Evolutionary conservation across 1,140 invertebrate species (phyloP), one percentile per base, ranked within the genome.

Genomic region (Orius laevigatus): DNA sequence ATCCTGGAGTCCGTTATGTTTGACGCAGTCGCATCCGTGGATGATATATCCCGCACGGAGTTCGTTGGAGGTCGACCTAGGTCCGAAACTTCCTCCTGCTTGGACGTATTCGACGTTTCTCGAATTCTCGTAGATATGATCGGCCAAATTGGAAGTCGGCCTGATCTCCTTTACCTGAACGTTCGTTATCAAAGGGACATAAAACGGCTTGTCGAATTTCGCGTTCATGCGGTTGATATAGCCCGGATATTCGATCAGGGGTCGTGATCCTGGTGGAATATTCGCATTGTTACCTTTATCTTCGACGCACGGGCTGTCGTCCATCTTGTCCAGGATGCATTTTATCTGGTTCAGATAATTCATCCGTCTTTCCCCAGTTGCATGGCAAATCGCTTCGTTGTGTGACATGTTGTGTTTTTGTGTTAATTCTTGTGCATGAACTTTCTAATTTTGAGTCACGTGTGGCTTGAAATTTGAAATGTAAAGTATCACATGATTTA

Each of bases 341-440:
- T 42, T 41, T 9, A 50, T 50, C 14, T 50, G 48, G 20, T 50
- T 50, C 12, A 50, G 48, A n/a, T 50, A 50, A 25, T 50, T 43
- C 38, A 32, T 19, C 31, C 48, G 25, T 18, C 48, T 2, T 36
- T 50, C 48, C 8, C 48, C 48, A 1, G 38, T 18, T 16, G 39
- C 40, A 32, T 50, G 48, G 32, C 48, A 50, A 6, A 40, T 1
- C 18, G 18, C 18, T 41, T 50, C 48, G 41, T 50, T 42, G 9
- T 50, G 48, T 5, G 18, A 12, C 31, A 50, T 50, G 5, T 32
- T 14, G 39, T 42, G 12, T 1, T 20, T 19, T 38, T 20, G n/a
- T 19, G 6, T 5, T 40, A 36, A 38, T 11, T 48, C 34, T 25
- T 10, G 18, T 31, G 19, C 33, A 33, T 46, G 34, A 38, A n/a